These are phyloP conservation scores for Sthenelais limicola DNA, from an alignment of 2,888 invertebrate genomes.

Conservation along the genomic window DNA sequence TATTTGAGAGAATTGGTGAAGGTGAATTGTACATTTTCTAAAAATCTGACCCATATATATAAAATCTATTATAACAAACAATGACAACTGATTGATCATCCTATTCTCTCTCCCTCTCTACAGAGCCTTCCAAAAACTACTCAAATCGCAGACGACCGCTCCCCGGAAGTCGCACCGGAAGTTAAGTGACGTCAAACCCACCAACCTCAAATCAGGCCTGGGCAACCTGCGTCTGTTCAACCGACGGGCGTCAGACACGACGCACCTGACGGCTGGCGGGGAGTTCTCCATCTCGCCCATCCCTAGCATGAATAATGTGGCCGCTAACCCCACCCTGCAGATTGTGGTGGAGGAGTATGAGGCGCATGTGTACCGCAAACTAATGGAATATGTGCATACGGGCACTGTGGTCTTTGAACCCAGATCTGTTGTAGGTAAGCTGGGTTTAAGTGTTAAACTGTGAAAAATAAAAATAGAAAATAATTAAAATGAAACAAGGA, in stretches of 20 bases:
- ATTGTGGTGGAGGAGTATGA: conserved; percentile 28
- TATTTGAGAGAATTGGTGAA: too few relatives aligned
- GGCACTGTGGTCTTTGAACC: conserved; percentile 23
- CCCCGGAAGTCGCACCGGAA: conserved; percentile 27
- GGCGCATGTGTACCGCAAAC: conserved; percentile 12
- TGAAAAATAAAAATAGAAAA: too few relatives aligned
- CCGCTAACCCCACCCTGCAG: background rate
- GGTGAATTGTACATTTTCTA: too few relatives aligned
- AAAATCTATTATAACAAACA: too few relatives aligned
- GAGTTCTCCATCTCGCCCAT: background rate
- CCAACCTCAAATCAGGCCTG: conserved; percentile 18
- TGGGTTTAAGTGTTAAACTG: too few relatives aligned
- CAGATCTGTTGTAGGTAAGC: conserved; percentile 7
- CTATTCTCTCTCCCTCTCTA: background rate
- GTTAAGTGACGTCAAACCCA: conserved; percentile 33
- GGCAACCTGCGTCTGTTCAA: conserved; percentile 33
- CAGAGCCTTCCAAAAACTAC: conserved; percentile 26
- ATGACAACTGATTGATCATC: too few relatives aligned
- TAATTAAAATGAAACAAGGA: too few relatives aligned
- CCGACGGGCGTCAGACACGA: conserved; percentile 24
- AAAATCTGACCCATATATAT: too few relatives aligned
- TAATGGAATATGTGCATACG: conserved; percentile 18
- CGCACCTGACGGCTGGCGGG: conserved; percentile 32
- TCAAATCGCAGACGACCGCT: background rate
- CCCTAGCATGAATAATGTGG: background rate